These are phyloP conservation scores for Conger conger DNA, from an alignment of 2,113 vertebrate genomes.

Conservation along the genomic window DNA sequence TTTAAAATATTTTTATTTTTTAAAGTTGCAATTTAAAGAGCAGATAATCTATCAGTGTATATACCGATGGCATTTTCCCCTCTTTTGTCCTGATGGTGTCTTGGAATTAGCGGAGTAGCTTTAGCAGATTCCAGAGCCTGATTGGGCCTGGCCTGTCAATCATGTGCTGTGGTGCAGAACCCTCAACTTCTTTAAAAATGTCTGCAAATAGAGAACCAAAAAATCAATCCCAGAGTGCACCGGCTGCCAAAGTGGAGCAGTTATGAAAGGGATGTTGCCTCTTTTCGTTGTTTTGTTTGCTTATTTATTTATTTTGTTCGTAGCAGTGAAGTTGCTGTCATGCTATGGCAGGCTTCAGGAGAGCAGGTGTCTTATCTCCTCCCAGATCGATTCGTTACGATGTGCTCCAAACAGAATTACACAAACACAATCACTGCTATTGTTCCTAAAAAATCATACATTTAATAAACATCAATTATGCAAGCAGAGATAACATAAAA, in stretches of 20 bases:
- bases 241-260: background rate
- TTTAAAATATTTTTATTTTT: background rate
- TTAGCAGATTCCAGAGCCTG: background rate
- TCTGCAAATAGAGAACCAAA: background rate
- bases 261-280: background rate
- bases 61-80: background rate
- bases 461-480: background rate
- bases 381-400: background rate
- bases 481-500: background rate
- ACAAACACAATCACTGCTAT: background rate
- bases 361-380: background rate
- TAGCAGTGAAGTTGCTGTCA: background rate
- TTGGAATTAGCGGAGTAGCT: background rate
- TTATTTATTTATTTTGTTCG: background rate
- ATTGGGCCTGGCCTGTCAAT: background rate
- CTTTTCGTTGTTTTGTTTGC: background rate
- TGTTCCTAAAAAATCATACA: background rate
- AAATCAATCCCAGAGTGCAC: background rate
- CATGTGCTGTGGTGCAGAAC: background rate
- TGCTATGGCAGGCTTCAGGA: background rate
- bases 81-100: background rate
- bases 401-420: background rate
- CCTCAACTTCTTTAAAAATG: background rate
- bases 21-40: background rate
- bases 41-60: background rate